These are phyloP conservation scores for Turnix velox DNA, from an alignment of 2,113 vertebrate genomes.

Conservation along the genomic window DNA sequence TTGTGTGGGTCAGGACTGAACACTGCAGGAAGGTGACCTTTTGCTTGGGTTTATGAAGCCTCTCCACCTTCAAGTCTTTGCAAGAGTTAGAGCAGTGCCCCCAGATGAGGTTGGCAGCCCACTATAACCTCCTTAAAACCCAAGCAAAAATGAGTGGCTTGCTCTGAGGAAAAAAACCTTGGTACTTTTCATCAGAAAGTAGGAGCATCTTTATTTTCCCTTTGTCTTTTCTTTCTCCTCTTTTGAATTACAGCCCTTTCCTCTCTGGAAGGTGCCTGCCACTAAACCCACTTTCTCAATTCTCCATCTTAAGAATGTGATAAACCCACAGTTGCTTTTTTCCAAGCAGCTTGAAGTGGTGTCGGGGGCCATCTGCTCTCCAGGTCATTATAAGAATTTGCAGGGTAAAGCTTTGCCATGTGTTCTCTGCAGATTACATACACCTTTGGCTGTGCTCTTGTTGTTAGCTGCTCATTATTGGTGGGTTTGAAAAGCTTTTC, in stretches of 20 bases:
- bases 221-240: not conserved
- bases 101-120: not conserved
- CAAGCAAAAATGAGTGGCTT: not conserved
- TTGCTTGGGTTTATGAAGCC: not conserved
- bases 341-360: not conserved
- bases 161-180: not conserved
- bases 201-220: not conserved
- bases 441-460: conserved; percentile 49
- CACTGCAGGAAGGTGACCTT: not conserved
- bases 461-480: conserved; percentile 59
- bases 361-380: conserved; percentile 40
- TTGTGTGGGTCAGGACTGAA: not conserved
- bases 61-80: not conserved
- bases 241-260: not conserved
- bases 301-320: not conserved
- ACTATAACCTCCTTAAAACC: not conserved
- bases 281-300: fast-evolving
- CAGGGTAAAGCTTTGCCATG: conserved; percentile 44
- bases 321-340: not conserved
- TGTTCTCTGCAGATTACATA: conserved; percentile 41
- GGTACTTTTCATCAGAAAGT: not conserved
- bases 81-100: not conserved
- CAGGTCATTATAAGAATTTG: conserved; percentile 30
- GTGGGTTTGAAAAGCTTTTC: conserved; percentile 17
- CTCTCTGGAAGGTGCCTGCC: not conserved